Evolutionary conservation across 2,888 invertebrate species (phyloP).

Genomic region (Dicyrtoma fusca): DNA sequence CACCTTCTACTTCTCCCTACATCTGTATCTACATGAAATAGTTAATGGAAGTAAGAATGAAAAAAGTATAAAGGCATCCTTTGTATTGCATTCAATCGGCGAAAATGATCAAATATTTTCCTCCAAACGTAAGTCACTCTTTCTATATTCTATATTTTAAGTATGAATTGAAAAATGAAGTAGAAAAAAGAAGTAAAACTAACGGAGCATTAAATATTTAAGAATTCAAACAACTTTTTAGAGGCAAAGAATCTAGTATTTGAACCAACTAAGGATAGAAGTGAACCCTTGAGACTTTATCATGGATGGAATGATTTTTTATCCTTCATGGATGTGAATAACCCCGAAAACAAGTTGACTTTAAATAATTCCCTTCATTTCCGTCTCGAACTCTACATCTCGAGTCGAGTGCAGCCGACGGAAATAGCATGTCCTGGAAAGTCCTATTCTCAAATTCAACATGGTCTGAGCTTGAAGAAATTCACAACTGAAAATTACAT

Average conservation of each 20-base stretch:
- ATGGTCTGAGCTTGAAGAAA: too few relatives aligned
- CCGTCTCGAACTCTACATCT: constrained; percentile 1
- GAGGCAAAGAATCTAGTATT: too few relatives aligned
- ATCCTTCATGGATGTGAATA: not conserved
- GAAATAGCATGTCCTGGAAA: not conserved
- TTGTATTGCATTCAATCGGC: not conserved
- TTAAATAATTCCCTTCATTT: not conserved
- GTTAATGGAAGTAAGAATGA: not conserved
- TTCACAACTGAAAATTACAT: too few relatives aligned
- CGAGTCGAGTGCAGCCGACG: not conserved
- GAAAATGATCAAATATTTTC: not conserved
- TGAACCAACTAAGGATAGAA: too few relatives aligned
- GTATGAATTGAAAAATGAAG: too few relatives aligned
- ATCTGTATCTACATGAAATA: not conserved
- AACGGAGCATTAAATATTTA: too few relatives aligned
- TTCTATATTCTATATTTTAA: not conserved
- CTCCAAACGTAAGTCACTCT: not conserved
- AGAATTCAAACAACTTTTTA: too few relatives aligned
- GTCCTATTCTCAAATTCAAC: too few relatives aligned
- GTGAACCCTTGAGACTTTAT: not conserved
- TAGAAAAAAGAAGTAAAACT: too few relatives aligned
- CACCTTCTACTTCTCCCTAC: not conserved
- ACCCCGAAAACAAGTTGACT: not conserved
- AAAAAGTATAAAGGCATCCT: not conserved
- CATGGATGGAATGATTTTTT: not conserved